These are phyloP conservation scores for Oxytorus armatus DNA, from an alignment of 2,888 invertebrate genomes.

Conservation along the genomic window DNA sequence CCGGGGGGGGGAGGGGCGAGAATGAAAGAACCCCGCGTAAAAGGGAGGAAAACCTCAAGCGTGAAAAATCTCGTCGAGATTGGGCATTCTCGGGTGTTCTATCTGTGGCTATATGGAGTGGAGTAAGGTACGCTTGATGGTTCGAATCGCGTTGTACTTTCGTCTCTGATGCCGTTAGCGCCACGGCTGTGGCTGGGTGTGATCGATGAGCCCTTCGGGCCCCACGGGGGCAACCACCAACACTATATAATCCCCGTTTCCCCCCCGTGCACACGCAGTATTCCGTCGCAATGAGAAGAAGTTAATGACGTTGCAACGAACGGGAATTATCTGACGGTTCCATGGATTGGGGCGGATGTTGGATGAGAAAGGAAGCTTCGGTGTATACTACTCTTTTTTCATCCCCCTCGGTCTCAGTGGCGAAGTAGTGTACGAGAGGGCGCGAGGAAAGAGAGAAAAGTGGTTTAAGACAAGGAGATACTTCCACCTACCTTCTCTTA, in stretches of 20 bases:
- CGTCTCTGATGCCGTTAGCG: slow-evolving; percentile 63
- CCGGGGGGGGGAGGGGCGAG: slow-evolving; percentile 55
- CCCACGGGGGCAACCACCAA: slow-evolving; percentile 48
- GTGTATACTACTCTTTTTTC: slow-evolving; percentile 26
- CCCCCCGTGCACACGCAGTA: slow-evolving; percentile 67
- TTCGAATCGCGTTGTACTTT: slow-evolving; percentile 63
- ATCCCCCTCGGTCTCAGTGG: slow-evolving; percentile 25
- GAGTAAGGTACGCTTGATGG: slow-evolving; percentile 7
- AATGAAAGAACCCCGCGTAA: slow-evolving; percentile 15
- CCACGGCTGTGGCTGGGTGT: slow-evolving; percentile 38
- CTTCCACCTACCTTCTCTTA: slow-evolving; percentile 48
- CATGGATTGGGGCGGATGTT: neutral
- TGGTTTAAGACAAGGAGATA: slow-evolving; percentile 55
- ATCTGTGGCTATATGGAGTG: slow-evolving; percentile 55
- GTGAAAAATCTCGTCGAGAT: slow-evolving; percentile 70
- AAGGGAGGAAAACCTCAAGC: slow-evolving; percentile 61
- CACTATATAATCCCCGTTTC: slow-evolving; percentile 31
- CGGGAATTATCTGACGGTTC: slow-evolving; percentile 76
- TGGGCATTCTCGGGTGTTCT: slow-evolving; percentile 68
- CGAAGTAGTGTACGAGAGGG: slow-evolving; percentile 31
- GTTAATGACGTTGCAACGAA: slow-evolving; percentile 81
- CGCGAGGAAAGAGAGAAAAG: slow-evolving; percentile 31
- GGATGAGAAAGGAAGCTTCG: slow-evolving; percentile 10
- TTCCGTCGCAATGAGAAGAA: slow-evolving; percentile 77
- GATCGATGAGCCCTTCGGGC: slow-evolving; percentile 77